Base-by-base conservation (phyloP, 2,113 vertebrate genomes). In the Dinomys branickii region DNA sequence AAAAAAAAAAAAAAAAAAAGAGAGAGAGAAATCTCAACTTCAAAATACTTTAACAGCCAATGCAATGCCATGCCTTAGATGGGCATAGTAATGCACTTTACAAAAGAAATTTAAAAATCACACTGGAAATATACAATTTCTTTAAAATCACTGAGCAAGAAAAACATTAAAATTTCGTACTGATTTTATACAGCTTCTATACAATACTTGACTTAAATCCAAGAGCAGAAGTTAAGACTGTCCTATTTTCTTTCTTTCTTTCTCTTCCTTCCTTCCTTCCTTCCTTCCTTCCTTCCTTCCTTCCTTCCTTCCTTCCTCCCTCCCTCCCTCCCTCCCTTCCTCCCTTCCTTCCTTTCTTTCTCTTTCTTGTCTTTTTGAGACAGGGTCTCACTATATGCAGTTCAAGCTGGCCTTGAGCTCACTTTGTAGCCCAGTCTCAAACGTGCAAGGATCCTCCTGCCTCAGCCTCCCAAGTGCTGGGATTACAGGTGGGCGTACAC, bases 241-340 rank as follows among this genome's bases (percentile, higher is more conserved):
- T 22, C 38, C 38, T 92, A 96, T 94, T 96, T 99, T 99, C 99
- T 99, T 99, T 99, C n/a, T n/a, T n/a, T n/a, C n/a, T n/a, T n/a
- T n/a, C n/a, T n/a, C n/a, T n/a, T n/a, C n/a, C n/a, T n/a, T n/a
- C n/a, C n/a, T n/a, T n/a, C n/a, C n/a, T n/a, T n/a, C n/a, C n/a
- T n/a, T n/a, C n/a, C n/a, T n/a, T n/a, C n/a, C n/a, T n/a, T n/a
- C n/a, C n/a, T n/a, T n/a, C n/a, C n/a, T n/a, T n/a, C n/a, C n/a
- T n/a, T n/a, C n/a, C n/a, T n/a, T n/a, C n/a, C n/a, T n/a, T n/a
- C n/a, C n/a, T n/a, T n/a, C n/a, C n/a, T n/a, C n/a, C n/a, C n/a
- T n/a, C n/a, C n/a, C n/a, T n/a, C n/a, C n/a, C n/a, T n/a, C n/a
- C n/a, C n/a, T n/a, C n/a, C n/a, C n/a, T n/a, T n/a, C n/a, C n/a